Evolutionary conservation across 30 jellyfish, hydroid and myxozoan genomes (phyloP).

Genomic region (Aurelia sp.): DNA sequence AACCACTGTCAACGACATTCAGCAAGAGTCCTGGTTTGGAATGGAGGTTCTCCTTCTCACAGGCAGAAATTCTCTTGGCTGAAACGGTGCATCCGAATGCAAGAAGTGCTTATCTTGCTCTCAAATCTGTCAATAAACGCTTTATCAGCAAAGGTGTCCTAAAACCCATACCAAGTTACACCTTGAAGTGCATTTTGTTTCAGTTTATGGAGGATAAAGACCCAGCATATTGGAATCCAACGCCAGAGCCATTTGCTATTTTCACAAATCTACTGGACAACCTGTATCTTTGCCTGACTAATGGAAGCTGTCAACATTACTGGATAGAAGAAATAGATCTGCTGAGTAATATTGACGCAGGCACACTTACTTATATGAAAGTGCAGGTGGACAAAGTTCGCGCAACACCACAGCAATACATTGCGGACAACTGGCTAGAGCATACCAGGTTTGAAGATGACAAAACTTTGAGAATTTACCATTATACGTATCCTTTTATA

Average conservation of each 20-base stretch:
- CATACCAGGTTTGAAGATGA: background rate
- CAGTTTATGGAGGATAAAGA: slow-evolving; percentile 19
- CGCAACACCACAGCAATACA: slow-evolving; percentile 7
- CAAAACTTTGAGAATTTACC: too few relatives aligned
- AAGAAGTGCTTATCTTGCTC: slow-evolving; percentile 25
- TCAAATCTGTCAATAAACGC: slow-evolving; percentile 29
- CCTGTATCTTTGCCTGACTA: slow-evolving; percentile 4
- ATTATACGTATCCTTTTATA: too few relatives aligned
- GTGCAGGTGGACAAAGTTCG: background rate
- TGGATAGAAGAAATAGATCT: slow-evolving; percentile 45
- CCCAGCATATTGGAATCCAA: background rate
- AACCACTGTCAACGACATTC: slow-evolving; percentile 14
- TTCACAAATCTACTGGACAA: slow-evolving; percentile 20
- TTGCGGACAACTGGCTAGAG: slow-evolving; percentile 50
- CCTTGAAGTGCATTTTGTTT: slow-evolving; percentile 22
- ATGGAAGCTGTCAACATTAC: slow-evolving; percentile 33
- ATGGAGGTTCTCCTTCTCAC: slow-evolving; percentile 60
- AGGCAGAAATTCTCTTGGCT: slow-evolving; percentile 43
- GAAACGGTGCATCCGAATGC: slow-evolving; percentile 12
- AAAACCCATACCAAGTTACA: slow-evolving; percentile 18
- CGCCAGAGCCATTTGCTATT: background rate
- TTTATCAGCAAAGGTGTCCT: slow-evolving; percentile 9
- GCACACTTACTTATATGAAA: background rate
- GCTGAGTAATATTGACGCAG: background rate
- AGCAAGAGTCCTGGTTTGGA: slow-evolving; percentile 51